phyloP scores from a whole-genome alignment of 2,797 vertebrate genomes.

The Chrysocyon brachyurus region DNA sequence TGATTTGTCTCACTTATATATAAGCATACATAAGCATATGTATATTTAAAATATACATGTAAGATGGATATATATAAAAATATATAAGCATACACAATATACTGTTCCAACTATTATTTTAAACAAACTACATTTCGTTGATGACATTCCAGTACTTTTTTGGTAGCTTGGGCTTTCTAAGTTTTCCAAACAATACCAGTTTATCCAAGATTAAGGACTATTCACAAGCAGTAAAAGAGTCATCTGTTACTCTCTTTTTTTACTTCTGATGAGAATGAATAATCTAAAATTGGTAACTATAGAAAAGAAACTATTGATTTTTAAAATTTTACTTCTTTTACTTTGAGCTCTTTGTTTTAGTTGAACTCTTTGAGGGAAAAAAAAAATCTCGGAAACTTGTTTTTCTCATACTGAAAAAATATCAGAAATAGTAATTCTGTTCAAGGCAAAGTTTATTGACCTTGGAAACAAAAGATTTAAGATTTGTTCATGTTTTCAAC shows the following conservation, averaged over 20 bases:
- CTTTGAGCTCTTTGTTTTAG: not conserved
- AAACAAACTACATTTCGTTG: not conserved
- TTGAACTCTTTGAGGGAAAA: not conserved
- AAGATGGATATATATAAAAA: not conserved
- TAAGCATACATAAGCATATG: not conserved
- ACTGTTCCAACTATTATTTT: not conserved
- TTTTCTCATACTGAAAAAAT: not conserved
- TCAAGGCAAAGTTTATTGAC: not conserved
- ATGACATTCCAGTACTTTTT: not conserved
- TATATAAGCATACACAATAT: not conserved
- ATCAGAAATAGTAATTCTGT: not conserved
- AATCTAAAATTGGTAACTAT: not conserved
- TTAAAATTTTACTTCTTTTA: not conserved
- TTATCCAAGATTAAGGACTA: not conserved
- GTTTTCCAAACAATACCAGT: not conserved
- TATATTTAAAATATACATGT: not conserved
- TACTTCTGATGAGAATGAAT: not conserved
- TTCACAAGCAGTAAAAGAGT: not conserved
- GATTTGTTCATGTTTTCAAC: not conserved
- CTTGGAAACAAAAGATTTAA: not conserved
- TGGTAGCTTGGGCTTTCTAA: not conserved
- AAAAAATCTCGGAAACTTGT: not conserved
- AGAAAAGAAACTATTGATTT: not conserved
- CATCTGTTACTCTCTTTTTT: not conserved
- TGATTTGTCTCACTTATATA: not conserved